phyloP scores from a whole-genome alignment of 2,113 vertebrate species.

The Fukomys damarensis region DNA sequence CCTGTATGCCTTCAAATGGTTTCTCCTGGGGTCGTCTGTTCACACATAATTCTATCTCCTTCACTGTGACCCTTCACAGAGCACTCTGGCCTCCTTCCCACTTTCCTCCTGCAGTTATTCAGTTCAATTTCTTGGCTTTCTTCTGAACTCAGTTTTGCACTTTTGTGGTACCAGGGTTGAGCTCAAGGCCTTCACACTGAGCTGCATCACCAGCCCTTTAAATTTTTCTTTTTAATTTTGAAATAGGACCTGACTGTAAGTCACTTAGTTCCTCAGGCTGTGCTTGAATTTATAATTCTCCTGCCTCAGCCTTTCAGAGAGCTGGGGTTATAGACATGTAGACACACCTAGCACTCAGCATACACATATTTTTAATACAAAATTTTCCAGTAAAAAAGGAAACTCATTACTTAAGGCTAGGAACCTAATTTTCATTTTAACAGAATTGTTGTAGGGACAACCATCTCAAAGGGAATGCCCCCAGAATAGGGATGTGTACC shows the following conservation, averaged over 20 bases:
- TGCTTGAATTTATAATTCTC: background rate
- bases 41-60: fast-evolving
- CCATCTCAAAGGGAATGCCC: background rate
- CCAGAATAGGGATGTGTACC: background rate
- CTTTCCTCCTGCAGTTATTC: too few relatives aligned
- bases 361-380: background rate
- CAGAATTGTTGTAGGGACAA: background rate
- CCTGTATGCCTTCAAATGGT: background rate
- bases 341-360: too few relatives aligned
- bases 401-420: too few relatives aligned
- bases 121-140: background rate
- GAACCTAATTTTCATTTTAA: background rate
- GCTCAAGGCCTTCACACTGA: background rate
- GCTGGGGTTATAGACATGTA: too few relatives aligned
- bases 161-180: background rate
- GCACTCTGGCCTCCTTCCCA: background rate
- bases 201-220: background rate
- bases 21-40: too few relatives aligned
- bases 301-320: background rate
- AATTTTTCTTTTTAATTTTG: background rate
- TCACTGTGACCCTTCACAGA: background rate
- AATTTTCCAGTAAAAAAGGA: background rate
- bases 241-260: background rate
- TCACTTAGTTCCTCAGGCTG: background rate
- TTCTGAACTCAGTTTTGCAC: background rate